phyloP scores from a whole-genome alignment of 2,113 vertebrate genomes.

The Polypterus bichir region DNA sequence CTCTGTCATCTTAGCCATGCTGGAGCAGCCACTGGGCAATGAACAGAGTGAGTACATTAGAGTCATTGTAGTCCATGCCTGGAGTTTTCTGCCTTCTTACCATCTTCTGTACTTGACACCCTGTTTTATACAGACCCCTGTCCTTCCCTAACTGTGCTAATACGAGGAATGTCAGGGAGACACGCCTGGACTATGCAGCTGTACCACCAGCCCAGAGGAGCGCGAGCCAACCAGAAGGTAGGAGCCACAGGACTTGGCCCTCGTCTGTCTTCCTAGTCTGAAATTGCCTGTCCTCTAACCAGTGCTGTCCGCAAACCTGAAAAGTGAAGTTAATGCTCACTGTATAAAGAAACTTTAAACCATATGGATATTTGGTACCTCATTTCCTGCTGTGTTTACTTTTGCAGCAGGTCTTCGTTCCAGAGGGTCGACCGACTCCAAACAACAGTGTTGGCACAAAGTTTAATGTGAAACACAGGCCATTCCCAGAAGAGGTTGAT shows the following conservation, averaged over 20 bases:
- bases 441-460: constrained; percentile 75
- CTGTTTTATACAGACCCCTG: constrained; percentile 62
- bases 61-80: neutral
- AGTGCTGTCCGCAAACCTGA: too few species aligned
- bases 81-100: neutral
- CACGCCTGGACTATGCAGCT: constrained; percentile 93
- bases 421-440: constrained; percentile 73
- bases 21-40: constrained; percentile 91
- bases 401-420: constrained; percentile 71
- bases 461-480: constrained; percentile 80
- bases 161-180: constrained; percentile 83
- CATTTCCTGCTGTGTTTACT: constrained; percentile 2
- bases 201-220: constrained; percentile 83
- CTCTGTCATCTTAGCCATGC: constrained; percentile 85
- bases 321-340: too few species aligned
- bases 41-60: constrained; percentile 73
- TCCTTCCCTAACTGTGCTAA: constrained; percentile 79
- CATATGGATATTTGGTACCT: too few species aligned
- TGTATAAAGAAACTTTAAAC: too few species aligned
- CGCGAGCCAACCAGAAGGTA: constrained; percentile 89
- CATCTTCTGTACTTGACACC: neutral
- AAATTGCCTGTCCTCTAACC: too few species aligned
- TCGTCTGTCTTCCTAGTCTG: too few species aligned
- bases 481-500: constrained; percentile 91
- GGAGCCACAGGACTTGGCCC: neutral